Evolutionary conservation across 2,888 invertebrate species (phyloP).

Genomic region (Leptothorax acervorum): DNA sequence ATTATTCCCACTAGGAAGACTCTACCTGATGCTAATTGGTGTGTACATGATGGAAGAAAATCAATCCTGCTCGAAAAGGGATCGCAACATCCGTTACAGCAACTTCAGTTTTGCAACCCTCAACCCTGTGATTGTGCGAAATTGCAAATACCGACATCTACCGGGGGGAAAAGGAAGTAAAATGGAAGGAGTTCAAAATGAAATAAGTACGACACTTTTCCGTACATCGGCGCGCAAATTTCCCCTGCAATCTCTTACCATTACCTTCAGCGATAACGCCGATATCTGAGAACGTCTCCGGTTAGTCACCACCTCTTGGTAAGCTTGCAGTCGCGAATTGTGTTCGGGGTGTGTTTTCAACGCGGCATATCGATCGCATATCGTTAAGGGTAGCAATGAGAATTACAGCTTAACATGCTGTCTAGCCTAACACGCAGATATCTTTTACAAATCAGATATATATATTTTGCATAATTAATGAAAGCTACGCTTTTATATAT

Average conservation of each 20-base stretch:
- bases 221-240: constrained; percentile 14
- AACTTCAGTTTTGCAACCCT: neutral
- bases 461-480: neutral
- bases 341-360: constrained; percentile 28
- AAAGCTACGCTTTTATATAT: neutral
- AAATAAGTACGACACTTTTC: constrained; percentile 61
- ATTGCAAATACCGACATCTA: constrained; percentile 72
- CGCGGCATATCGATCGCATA: constrained; percentile 63
- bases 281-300: constrained; percentile 29
- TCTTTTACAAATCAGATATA: neutral
- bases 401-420: constrained; percentile 39
- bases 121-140: neutral
- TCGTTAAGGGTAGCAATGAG: constrained; percentile 10
- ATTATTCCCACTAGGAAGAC: neutral
- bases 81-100: neutral
- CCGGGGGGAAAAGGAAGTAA: constrained; percentile 68
- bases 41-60: neutral
- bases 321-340: constrained; percentile 42
- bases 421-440: too few species aligned
- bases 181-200: constrained; percentile 63
- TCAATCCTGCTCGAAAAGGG: neutral
- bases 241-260: constrained; percentile 62
- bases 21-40: neutral
- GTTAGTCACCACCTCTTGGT: constrained; percentile 56
- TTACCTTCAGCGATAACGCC: constrained; percentile 67